Evolutionary conservation across 2,113 vertebrate genomes (phyloP).

Genomic region (Phyllopteryx taeniolatus): DNA sequence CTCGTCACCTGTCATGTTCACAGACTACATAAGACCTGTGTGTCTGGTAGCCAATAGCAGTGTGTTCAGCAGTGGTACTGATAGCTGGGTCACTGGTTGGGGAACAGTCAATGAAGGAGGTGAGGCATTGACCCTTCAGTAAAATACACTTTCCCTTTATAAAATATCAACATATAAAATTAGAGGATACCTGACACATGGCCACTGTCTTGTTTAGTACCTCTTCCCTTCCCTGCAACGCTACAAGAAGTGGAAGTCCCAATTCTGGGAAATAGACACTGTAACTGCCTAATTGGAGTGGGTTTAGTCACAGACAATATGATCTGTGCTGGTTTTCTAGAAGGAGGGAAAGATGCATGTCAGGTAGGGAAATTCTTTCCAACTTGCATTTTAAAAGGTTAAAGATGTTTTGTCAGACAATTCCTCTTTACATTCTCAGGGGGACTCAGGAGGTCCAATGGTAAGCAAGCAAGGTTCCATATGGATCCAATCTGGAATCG

Average conservation of each 20-base stretch:
- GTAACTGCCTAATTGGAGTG: slow-evolving; percentile 32
- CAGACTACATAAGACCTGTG: slow-evolving; percentile 63
- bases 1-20: slow-evolving; percentile 40
- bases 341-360: slow-evolving; percentile 67
- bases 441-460: slow-evolving; percentile 84
- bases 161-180: too few species aligned
- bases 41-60: slow-evolving; percentile 66
- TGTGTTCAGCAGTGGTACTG: slow-evolving; percentile 57
- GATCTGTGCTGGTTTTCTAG: slow-evolving; percentile 69
- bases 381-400: neutral
- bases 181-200: neutral
- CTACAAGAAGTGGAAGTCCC: slow-evolving; percentile 51
- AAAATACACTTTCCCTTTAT: neutral
- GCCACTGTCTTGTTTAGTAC: neutral
- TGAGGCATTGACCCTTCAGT: slow-evolving; percentile 16
- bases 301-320: slow-evolving; percentile 67
- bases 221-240: slow-evolving; percentile 14
- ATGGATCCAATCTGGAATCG: slow-evolving; percentile 83
- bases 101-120: slow-evolving; percentile 66
- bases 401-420: neutral
- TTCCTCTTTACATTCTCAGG: slow-evolving; percentile 55
- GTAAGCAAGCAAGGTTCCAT: slow-evolving; percentile 68
- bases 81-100: slow-evolving; percentile 76
- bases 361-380: neutral
- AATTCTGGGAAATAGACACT: slow-evolving; percentile 44